phyloP scores from a whole-genome alignment of 2,888 invertebrate species.

The Drosophila multiciliata region DNA sequence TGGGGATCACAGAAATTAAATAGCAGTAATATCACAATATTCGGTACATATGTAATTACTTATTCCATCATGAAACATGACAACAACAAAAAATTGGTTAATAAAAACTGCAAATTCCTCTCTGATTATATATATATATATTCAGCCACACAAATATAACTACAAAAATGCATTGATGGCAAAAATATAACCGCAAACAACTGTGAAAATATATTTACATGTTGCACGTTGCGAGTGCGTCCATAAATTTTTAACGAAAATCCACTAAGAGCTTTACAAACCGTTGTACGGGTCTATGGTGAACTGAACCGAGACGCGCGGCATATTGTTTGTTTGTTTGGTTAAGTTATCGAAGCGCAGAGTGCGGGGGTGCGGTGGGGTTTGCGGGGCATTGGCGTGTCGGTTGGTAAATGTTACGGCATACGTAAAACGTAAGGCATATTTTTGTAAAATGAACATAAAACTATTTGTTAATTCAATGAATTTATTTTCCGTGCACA shows the following conservation, averaged over 20 bases:
- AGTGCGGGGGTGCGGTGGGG: neutral
- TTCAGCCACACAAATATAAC: neutral
- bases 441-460: slow-evolving; percentile 57
- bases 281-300: slow-evolving; percentile 28
- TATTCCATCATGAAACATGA: slow-evolving; percentile 2
- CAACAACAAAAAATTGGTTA: slow-evolving; percentile 2
- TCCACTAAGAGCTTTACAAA: slow-evolving; percentile 62
- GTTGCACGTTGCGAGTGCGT: slow-evolving; percentile 10
- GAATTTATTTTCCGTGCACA: slow-evolving; percentile 53
- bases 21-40: neutral
- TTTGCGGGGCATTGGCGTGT: neutral
- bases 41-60: slow-evolving; percentile 1
- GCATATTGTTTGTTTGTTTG: slow-evolving; percentile 21
- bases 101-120: slow-evolving; percentile 4
- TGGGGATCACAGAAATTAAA: neutral
- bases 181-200: slow-evolving; percentile 54
- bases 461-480: slow-evolving; percentile 75
- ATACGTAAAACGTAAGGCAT: slow-evolving; percentile 37
- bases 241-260: slow-evolving; percentile 71
- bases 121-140: neutral
- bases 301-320: slow-evolving; percentile 17
- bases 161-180: slow-evolving; percentile 22
- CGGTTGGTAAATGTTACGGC: slow-evolving; percentile 40
- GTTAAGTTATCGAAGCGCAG: slow-evolving; percentile 7
- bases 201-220: slow-evolving; percentile 33